These are phyloP conservation scores for Cotesia typhae DNA, from an alignment of 1,140 invertebrate species.

Conservation along the genomic window DNA sequence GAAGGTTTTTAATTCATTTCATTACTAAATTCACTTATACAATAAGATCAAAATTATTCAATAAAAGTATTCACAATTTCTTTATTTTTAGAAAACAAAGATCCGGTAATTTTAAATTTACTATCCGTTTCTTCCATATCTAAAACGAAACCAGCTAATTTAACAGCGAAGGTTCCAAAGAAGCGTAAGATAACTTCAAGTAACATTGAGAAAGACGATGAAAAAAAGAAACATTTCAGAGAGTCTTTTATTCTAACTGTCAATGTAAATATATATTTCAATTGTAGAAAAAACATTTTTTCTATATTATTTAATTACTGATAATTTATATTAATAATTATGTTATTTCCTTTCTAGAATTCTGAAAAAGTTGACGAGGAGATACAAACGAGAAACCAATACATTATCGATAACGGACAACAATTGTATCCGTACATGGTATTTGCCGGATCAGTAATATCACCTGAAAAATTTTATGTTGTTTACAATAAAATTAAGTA, in stretches of 20 bases:
- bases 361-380: background rate
- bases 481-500: no score
- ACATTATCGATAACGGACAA: background rate
- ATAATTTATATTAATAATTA: background rate
- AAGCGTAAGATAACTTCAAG: background rate
- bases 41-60: no score
- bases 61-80: no score
- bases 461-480: background rate
- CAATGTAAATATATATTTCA: background rate
- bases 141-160: no score
- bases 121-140: no score
- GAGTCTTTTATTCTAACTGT: background rate
- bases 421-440: slow-evolving; percentile 2
- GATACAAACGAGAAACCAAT: background rate
- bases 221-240: background rate
- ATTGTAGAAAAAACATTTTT: background rate
- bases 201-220: background rate
- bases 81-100: no score
- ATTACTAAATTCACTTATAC: no score
- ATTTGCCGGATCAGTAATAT: background rate
- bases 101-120: no score
- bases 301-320: background rate
- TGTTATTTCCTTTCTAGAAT: background rate
- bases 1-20: no score
- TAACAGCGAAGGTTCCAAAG: no score